phyloP scores from a whole-genome alignment of 2,113 vertebrate genomes.

The Lethenteron camtschaticum region DNA sequence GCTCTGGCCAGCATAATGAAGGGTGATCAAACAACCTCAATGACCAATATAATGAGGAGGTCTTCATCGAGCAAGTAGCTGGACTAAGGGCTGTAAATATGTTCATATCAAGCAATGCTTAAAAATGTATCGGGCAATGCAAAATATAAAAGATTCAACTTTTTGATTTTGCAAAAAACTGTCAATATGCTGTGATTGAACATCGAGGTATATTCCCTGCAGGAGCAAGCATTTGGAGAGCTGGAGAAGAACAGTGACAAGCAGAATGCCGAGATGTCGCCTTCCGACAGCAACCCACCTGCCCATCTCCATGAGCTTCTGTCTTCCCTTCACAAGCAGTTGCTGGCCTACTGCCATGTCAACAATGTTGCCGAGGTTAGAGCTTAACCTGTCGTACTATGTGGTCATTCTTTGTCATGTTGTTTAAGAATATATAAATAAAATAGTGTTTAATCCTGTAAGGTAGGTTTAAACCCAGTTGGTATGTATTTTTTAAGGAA shows the following conservation, averaged over 20 bases:
- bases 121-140: too few species aligned
- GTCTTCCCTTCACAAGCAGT: constrained; percentile 82
- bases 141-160: too few species aligned
- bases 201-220: background rate
- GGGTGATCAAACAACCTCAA: too few species aligned
- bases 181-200: too few species aligned
- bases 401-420: background rate
- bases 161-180: too few species aligned
- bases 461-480: background rate
- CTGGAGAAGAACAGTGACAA: constrained; percentile 98
- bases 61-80: too few species aligned
- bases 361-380: constrained; percentile 62
- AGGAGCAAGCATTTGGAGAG: constrained; percentile 94
- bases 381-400: background rate
- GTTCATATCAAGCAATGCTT: too few species aligned
- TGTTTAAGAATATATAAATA: too few species aligned
- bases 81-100: too few species aligned
- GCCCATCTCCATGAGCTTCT: constrained; percentile 88
- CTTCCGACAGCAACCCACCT: constrained; percentile 80
- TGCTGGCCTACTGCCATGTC: constrained; percentile 80
- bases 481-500: too few species aligned
- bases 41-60: too few species aligned
- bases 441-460: background rate
- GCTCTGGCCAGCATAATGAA: too few species aligned
- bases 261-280: constrained; percentile 51